Conservation (phyloP, 2,797 vertebrate genomes). For the Anniella stebbinsi region DNA sequence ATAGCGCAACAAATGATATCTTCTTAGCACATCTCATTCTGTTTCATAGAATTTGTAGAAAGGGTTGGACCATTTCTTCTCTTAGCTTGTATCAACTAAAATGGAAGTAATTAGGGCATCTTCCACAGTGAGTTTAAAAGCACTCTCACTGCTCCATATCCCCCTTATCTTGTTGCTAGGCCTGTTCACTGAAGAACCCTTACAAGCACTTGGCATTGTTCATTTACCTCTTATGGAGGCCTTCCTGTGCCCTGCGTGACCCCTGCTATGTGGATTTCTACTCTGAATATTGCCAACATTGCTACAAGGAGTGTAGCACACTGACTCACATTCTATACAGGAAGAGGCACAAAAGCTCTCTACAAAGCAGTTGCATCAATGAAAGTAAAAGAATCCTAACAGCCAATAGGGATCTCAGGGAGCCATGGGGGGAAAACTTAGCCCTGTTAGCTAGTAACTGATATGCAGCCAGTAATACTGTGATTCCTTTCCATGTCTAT, state of each 20-base stretch:
- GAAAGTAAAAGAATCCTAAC: not conserved
- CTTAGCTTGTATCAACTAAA: not conserved
- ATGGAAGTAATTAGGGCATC: constrained; percentile 7
- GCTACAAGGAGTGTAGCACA: not conserved
- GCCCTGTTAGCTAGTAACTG: not conserved
- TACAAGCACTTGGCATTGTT: constrained; percentile 22
- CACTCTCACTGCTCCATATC: not conserved
- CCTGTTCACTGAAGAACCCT: constrained; percentile 3
- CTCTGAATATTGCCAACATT: not conserved
- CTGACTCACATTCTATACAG: not conserved
- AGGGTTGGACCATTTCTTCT: not conserved
- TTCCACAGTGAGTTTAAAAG: constrained; percentile 4
- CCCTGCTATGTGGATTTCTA: not conserved
- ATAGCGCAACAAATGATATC: not conserved
- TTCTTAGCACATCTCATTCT: not conserved
- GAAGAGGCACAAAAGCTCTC: not conserved
- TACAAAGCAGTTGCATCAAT: not conserved
- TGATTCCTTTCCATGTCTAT: not conserved
- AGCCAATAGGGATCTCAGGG: not conserved
- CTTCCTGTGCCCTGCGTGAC: not conserved
- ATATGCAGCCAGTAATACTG: not conserved
- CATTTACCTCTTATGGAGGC: not conserved
- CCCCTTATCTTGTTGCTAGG: not conserved
- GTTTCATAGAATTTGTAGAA: not conserved
- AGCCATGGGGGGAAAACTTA: not conserved